These are phyloP conservation scores for Eupithecia subfuscata DNA, from an alignment of 2,888 invertebrate genomes.

Conservation along the genomic window DNA sequence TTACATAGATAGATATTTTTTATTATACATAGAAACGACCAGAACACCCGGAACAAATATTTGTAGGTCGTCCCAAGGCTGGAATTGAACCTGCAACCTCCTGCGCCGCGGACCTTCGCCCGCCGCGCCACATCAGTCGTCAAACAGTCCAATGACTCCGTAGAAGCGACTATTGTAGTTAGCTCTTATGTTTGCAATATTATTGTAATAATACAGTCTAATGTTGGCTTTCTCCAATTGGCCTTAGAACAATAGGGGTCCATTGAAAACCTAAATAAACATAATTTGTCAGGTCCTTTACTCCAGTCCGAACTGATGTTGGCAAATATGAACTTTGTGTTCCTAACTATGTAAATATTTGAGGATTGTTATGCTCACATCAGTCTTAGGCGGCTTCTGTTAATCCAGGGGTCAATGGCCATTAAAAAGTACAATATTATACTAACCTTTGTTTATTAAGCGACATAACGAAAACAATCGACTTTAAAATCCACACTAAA, in stretches of 20 bases:
- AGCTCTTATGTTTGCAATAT: background rate
- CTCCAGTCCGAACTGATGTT: conserved; percentile 17
- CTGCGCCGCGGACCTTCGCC: too few relatives aligned
- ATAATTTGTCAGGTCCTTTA: conserved; percentile 25
- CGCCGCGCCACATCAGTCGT: too few relatives aligned
- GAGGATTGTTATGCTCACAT: conserved; percentile 11
- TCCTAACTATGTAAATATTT: conserved; percentile 19
- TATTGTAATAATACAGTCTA: conserved; percentile 6
- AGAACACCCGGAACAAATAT: too few relatives aligned
- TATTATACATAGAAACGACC: too few relatives aligned
- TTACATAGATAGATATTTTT: too few relatives aligned
- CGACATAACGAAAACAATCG: too few relatives aligned
- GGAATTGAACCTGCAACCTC: too few relatives aligned
- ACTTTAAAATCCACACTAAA: too few relatives aligned
- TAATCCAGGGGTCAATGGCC: conserved; percentile 2
- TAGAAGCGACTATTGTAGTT: background rate
- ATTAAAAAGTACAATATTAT: background rate
- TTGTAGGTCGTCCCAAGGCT: too few relatives aligned
- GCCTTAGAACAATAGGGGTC: conserved; percentile 21
- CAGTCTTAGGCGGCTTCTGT: conserved; percentile 10
- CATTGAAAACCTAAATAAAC: conserved; percentile 28
- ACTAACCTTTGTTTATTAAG: too few relatives aligned
- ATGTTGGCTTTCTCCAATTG: conserved; percentile 13
- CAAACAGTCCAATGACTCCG: background rate
- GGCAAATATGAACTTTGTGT: conserved; percentile 24